These are phyloP conservation scores for Lordiphosa fenestrarum DNA, from an alignment of 2,888 invertebrate genomes.

Conservation along the genomic window DNA sequence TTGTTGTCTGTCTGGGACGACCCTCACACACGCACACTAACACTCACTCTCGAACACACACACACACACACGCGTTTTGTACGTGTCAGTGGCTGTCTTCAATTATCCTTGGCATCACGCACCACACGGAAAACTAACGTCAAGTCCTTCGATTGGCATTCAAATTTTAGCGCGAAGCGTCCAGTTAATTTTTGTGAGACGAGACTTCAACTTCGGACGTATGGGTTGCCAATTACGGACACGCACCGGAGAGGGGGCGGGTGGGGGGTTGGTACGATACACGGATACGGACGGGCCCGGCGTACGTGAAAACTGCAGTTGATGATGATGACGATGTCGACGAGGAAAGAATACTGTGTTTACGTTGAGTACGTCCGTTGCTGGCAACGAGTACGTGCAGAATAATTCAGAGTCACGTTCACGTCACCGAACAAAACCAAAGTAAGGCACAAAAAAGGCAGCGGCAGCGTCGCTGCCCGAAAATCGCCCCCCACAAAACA, in stretches of 20 bases:
- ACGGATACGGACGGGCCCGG: conserved; percentile 51
- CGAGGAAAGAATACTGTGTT: conserved; percentile 24
- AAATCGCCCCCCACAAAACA: conserved; percentile 23
- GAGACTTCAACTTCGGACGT: conserved; percentile 61
- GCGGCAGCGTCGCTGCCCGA: conserved; percentile 31
- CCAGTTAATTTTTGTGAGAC: conserved; percentile 55
- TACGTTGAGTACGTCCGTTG: conserved; percentile 75
- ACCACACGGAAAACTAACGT: conserved; percentile 44
- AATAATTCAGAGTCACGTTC: conserved; percentile 80
- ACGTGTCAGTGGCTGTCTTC: conserved; percentile 66
- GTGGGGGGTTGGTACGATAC: conserved; percentile 18
- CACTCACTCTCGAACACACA: conserved; percentile 35
- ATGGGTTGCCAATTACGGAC: conserved; percentile 65
- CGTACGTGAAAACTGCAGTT: conserved; percentile 69
- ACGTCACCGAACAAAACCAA: conserved; percentile 81
- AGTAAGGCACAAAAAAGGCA: conserved; percentile 69
- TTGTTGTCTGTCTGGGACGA: too few species aligned
- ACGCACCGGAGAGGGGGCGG: conserved; percentile 47
- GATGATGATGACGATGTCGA: conserved; percentile 36
- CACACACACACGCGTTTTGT: conserved; percentile 54
- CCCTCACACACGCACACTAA: conserved; percentile 23
- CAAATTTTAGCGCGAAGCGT: conserved; percentile 67
- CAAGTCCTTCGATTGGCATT: conserved; percentile 64
- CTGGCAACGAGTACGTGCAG: conserved; percentile 80
- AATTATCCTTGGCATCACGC: conserved; percentile 58